These are phyloP conservation scores for Pandemis corylana DNA, from an alignment of 2,888 invertebrate genomes.

Conservation along the genomic window DNA sequence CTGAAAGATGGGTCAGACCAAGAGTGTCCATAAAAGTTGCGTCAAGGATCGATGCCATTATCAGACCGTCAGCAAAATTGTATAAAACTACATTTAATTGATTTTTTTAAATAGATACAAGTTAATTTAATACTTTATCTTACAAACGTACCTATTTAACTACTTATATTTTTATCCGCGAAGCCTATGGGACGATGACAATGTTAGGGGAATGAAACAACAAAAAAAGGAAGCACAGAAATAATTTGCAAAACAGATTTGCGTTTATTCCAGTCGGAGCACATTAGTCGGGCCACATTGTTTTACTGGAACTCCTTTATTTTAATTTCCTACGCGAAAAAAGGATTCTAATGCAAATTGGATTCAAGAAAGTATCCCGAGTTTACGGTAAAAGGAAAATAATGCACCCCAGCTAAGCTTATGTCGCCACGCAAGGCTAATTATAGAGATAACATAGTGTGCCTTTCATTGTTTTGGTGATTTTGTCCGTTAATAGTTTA, in stretches of 20 bases:
- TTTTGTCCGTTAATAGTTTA: no score
- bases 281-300: conserved; percentile 56
- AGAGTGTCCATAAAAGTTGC: no score
- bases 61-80: not conserved
- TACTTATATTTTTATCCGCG: conserved; percentile 6
- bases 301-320: conserved; percentile 54
- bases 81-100: not conserved
- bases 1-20: no score
- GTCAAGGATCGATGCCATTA: no score
- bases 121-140: no score
- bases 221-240: conserved; percentile 49
- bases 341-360: conserved; percentile 52
- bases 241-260: conserved; percentile 65
- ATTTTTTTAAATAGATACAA: not conserved
- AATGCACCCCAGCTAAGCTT: conserved; percentile 9
- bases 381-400: conserved; percentile 17
- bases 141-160: no score
- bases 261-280: conserved; percentile 55
- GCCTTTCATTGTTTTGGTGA: not conserved
- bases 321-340: conserved; percentile 50
- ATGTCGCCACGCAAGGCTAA: conserved; percentile 9
- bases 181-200: conserved; percentile 45
- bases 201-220: conserved; percentile 45
- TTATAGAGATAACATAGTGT: not conserved
- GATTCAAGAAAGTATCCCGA: conserved; percentile 24